Conservation (phyloP, 2,888 invertebrate species). For the Vanessa cardui region DNA sequence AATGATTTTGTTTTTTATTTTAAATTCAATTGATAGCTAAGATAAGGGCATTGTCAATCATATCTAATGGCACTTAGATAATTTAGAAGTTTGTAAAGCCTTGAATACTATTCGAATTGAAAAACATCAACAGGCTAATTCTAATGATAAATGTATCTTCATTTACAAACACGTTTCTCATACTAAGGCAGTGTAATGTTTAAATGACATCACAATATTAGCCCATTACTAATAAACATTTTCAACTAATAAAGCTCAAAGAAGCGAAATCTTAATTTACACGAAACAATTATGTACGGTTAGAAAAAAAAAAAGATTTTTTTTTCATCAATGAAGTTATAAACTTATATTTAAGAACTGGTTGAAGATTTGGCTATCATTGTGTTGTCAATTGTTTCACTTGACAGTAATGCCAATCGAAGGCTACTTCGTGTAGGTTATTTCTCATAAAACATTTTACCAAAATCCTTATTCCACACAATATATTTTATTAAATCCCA, state of each 20-base stretch:
- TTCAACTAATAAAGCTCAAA: background rate
- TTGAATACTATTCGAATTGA: conserved; percentile 30
- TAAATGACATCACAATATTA: conserved; percentile 27
- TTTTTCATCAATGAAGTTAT: background rate
- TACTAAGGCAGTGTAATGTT: conserved; percentile 59
- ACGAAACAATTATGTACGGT: too few species aligned
- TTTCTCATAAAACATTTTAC: conserved; percentile 18
- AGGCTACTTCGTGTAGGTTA: conserved; percentile 4
- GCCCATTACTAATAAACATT: background rate
- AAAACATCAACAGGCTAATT: conserved; percentile 55
- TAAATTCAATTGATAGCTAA: too few species aligned
- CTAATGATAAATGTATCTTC: conserved; percentile 45
- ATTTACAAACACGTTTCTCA: conserved; percentile 47
- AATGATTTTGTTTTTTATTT: too few species aligned
- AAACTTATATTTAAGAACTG: background rate
- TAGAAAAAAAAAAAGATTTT: background rate
- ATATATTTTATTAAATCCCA: conserved; percentile 28
- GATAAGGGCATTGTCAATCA: too few species aligned
- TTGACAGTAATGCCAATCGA: conserved; percentile 47
- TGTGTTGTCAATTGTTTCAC: conserved; percentile 38
- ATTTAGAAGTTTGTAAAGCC: conserved; percentile 17
- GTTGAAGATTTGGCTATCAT: conserved; percentile 12
- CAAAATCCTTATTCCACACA: conserved; percentile 10
- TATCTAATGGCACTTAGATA: conserved; percentile 7
- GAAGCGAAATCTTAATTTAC: background rate